Percentiles rank a stretch among this genome's conserved stretches.
phyloP scores from a whole-genome alignment of 1,140 invertebrate species.

The Gonatopus flavifemur region DNA sequence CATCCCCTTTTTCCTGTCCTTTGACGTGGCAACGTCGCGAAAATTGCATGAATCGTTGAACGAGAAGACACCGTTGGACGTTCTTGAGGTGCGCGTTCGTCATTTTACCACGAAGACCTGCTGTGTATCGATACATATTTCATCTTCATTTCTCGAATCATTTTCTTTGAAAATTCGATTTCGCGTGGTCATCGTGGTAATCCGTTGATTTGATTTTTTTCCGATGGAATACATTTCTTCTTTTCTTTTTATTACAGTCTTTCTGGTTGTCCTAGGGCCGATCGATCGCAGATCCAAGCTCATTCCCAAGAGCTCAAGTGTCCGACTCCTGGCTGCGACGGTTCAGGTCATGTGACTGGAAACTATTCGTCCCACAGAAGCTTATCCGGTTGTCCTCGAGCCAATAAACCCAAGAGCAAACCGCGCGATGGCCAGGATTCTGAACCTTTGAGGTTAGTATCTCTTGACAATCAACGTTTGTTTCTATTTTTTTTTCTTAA shows the following conservation, averaged over 20 bases:
- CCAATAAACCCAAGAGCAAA: slow-evolving; percentile 91
- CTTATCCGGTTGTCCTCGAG: slow-evolving; percentile 81
- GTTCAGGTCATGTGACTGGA: slow-evolving; percentile 82
- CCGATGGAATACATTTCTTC: slow-evolving; percentile 7
- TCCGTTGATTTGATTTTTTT: slow-evolving; percentile 5
- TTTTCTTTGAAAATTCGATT: not conserved
- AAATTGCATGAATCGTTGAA: slow-evolving; percentile 41
- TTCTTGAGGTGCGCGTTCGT: slow-evolving; percentile 43
- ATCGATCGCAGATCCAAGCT: slow-evolving; percentile 73
- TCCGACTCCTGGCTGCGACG: slow-evolving; percentile 89
- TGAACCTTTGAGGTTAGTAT: slow-evolving; percentile 77
- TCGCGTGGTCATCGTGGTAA: slow-evolving; percentile 28
- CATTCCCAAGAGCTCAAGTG: slow-evolving; percentile 84
- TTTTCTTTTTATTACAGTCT: slow-evolving; percentile 58
- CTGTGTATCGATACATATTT: slow-evolving; percentile 19
- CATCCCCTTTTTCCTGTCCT: slow-evolving; percentile 11
- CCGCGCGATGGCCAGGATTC: slow-evolving; percentile 88
- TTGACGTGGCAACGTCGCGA: slow-evolving; percentile 43
- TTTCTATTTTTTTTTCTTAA: no score
- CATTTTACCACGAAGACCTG: slow-evolving; percentile 26
- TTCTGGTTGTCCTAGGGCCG: slow-evolving; percentile 75
- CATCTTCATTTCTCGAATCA: not conserved
- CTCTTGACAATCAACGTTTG: not conserved
- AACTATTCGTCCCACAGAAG: slow-evolving; percentile 85
- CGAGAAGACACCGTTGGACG: slow-evolving; percentile 38